Evolutionary conservation across 2,888 invertebrate genomes (phyloP), one percentile per base, ranked within the genome.

Genomic region (Clistopyga incitator): DNA sequence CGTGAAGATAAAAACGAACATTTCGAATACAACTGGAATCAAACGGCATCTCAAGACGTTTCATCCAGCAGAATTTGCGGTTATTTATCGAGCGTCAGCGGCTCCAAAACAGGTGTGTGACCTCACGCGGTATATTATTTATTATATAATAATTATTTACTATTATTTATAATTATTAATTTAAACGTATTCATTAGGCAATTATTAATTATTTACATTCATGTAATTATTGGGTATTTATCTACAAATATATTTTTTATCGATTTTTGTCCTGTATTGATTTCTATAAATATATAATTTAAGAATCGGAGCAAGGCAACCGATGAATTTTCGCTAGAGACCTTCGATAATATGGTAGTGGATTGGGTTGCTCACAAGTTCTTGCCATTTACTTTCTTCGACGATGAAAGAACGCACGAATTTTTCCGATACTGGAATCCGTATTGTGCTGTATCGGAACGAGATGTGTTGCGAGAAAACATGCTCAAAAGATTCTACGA

Each of bases 281-380:
- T 61, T 76, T 47, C 34, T 50, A 20, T n/a, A 23, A 76, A 47
- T 47, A 47, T 47, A n/a, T 47, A 15, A 47, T 47, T 47, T 47
- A n/a, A 47, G 47, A 47, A 47, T 47, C 47, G 47, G 47, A 47
- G n/a, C 47, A 47, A 47, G 47, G 47, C 47, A 47, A 47, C 47
- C 25, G 76, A 65, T 52, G 50, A 61, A 38, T 25, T 50, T 15
- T 64, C 76, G 61, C 76, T 65, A 25, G 42, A 74, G 47, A 59
- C 61, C 29, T 76, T 64, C 29, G 25, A 64, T 4, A 76, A 76
- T 65, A 65, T 47, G 47, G 47, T 47, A 47, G 45, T 47, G 34
- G 80, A 74, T 18, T 81, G 81, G 76, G 10, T 61, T 23, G 81
- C 68, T n/a, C 42, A 59, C 3, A 76, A 81, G n/a, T 76, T 70